A percentile compares a stretch with the other conserved stretches of the same genome.
Evolutionary conservation across 1,140 invertebrate genomes (phyloP).

Genomic region (Teleopsis dalmanni): DNA sequence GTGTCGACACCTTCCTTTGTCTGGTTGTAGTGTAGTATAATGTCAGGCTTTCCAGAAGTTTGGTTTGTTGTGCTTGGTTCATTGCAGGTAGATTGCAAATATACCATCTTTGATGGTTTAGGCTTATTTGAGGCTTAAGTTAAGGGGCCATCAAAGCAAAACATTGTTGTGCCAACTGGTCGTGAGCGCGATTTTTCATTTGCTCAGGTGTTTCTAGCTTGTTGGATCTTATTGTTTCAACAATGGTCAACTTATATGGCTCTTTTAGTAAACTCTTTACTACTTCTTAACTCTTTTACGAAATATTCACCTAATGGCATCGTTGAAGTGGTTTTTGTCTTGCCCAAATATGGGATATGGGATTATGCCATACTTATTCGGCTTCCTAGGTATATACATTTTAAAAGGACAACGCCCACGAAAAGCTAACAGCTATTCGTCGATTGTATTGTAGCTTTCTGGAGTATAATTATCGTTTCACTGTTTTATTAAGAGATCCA

Average conservation of each 20-base stretch:
- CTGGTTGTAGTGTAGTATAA: slow-evolving; percentile 43
- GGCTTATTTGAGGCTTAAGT: not conserved
- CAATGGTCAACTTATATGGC: too few relatives aligned
- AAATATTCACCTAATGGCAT: not conserved
- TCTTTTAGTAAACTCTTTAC: too few relatives aligned
- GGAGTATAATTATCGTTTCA: not conserved
- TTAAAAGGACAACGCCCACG: too few relatives aligned
- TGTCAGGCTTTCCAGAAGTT: slow-evolving; percentile 36
- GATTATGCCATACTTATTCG: too few relatives aligned
- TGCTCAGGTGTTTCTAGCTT: not conserved
- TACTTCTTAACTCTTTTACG: not conserved
- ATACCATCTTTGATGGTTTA: slow-evolving; percentile 14
- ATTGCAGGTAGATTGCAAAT: slow-evolving; percentile 32
- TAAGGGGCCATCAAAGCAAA: not conserved
- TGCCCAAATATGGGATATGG: not conserved
- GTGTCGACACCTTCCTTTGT: slow-evolving; percentile 47
- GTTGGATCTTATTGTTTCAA: not conserved
- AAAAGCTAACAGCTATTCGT: too few relatives aligned
- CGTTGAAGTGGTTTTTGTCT: not conserved
- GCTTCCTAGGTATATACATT: too few relatives aligned
- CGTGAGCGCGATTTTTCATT: not conserved
- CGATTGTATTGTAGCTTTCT: not conserved
- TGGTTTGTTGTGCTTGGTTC: slow-evolving; percentile 15
- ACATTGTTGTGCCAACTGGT: not conserved
- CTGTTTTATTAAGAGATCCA: not conserved